phyloP scores from a whole-genome alignment of 2,113 vertebrate species.

The Prunella himalayana region DNA sequence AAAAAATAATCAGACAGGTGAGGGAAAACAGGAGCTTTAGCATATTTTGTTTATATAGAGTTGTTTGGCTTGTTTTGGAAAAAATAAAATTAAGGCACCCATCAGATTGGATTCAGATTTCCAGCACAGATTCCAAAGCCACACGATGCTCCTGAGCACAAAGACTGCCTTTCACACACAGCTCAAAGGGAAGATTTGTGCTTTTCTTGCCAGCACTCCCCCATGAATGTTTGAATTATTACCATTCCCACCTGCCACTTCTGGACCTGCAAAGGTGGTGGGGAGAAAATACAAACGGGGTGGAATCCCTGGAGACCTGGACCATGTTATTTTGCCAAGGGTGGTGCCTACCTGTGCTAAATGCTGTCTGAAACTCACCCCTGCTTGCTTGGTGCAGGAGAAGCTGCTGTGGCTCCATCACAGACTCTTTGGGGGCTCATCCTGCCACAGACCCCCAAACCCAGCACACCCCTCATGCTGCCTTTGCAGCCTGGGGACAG shows the following conservation, averaged over 20 bases:
- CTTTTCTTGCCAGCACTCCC: background rate
- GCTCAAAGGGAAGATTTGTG: background rate
- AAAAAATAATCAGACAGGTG: background rate
- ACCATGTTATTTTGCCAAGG: rapidly evolving
- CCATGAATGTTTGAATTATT: background rate
- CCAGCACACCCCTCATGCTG: background rate
- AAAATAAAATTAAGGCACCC: background rate
- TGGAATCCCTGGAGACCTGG: background rate
- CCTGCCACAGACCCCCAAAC: background rate
- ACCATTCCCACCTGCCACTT: background rate
- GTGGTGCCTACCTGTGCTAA: background rate
- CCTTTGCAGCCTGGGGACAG: background rate
- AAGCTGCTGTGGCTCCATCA: background rate
- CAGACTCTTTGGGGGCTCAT: background rate
- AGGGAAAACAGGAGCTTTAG: background rate
- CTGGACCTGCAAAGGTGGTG: background rate
- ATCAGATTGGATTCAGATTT: background rate
- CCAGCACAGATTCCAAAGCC: background rate
- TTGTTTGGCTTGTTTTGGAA: background rate
- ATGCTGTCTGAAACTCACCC: background rate
- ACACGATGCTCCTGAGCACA: background rate
- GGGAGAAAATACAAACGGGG: background rate
- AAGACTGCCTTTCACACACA: background rate
- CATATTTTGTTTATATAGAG: background rate
- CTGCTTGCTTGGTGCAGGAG: background rate